Percentiles rank a stretch among this genome's conserved stretches.
Evolutionary conservation across 2,888 invertebrate genomes (phyloP).

Genomic region (Drosophila greeni): DNA sequence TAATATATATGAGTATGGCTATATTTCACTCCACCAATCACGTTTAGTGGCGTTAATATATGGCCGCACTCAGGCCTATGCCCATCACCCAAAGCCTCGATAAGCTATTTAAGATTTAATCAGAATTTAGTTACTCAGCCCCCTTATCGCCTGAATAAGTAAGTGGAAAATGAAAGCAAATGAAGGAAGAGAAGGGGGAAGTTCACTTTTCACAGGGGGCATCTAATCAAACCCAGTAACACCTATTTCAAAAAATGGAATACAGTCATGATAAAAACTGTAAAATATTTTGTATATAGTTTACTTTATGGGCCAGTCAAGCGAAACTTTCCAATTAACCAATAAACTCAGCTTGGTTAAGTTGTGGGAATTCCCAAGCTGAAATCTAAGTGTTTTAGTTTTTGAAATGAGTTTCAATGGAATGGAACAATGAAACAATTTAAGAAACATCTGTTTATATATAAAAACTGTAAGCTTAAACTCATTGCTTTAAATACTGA

Average conservation of each 20-base stretch:
- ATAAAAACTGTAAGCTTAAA: not conserved
- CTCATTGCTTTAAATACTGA: not conserved
- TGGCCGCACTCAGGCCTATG: conserved; percentile 26
- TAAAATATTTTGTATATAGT: not conserved
- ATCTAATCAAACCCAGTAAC: not conserved
- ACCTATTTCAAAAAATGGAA: not conserved
- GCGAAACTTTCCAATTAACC: conserved; percentile 4
- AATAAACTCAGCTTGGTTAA: not conserved
- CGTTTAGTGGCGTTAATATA: conserved; percentile 50
- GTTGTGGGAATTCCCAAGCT: not conserved
- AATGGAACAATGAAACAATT: not conserved
- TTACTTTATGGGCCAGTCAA: not conserved
- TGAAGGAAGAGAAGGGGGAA: not conserved
- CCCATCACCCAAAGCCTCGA: conserved; percentile 20
- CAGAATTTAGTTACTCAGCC: conserved; percentile 19
- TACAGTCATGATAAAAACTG: not conserved
- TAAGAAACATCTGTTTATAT: not conserved
- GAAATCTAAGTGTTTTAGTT: not conserved
- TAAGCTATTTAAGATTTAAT: conserved; percentile 38
- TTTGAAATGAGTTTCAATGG: not conserved
- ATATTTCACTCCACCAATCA: conserved; percentile 46
- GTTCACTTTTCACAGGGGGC: not conserved
- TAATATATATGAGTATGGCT: conserved; percentile 42
- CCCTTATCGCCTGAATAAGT: conserved; percentile 8
- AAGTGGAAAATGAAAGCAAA: conserved; percentile 10